Evolutionary conservation across 2,888 invertebrate genomes (phyloP).

Genomic region (Mylabris sibirica): DNA sequence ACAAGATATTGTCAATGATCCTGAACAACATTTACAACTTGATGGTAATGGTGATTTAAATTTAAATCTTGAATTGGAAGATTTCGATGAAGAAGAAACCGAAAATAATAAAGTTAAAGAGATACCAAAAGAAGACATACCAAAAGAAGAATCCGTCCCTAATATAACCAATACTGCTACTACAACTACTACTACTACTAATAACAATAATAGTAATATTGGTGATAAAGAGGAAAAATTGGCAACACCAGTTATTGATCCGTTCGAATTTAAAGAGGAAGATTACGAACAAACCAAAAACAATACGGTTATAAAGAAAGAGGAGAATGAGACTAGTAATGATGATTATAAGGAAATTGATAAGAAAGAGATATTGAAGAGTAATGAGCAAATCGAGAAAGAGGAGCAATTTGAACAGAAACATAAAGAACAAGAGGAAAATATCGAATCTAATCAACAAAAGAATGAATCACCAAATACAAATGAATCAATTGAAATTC

Average conservation of each 20-base stretch:
- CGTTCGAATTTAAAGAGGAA: slow-evolving; percentile 60
- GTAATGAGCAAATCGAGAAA: not conserved
- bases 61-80: slow-evolving; percentile 56
- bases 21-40: slow-evolving; percentile 58
- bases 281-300: slow-evolving; percentile 46
- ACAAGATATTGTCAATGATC: slow-evolving; percentile 58
- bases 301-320: slow-evolving; percentile 9
- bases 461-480: slow-evolving; percentile 17
- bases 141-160: slow-evolving; percentile 36
- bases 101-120: slow-evolving; percentile 35
- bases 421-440: slow-evolving; percentile 12
- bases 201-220: not conserved
- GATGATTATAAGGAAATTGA: slow-evolving; percentile 15
- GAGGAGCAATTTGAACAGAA: not conserved
- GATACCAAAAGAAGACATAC: slow-evolving; percentile 34
- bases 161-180: no score
- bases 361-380: not conserved
- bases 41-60: slow-evolving; percentile 59
- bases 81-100: slow-evolving; percentile 56
- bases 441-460: slow-evolving; percentile 15
- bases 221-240: slow-evolving; percentile 29
- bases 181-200: not conserved
- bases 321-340: slow-evolving; percentile 8
- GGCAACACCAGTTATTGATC: slow-evolving; percentile 50
- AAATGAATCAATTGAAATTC: not conserved